A percentile compares a stretch with the other conserved stretches of the same genome.
These are phyloP conservation scores for Epizoanthus scotinus DNA, from an alignment of 92 coral and sea anemone genomes.

Conservation along the genomic window DNA sequence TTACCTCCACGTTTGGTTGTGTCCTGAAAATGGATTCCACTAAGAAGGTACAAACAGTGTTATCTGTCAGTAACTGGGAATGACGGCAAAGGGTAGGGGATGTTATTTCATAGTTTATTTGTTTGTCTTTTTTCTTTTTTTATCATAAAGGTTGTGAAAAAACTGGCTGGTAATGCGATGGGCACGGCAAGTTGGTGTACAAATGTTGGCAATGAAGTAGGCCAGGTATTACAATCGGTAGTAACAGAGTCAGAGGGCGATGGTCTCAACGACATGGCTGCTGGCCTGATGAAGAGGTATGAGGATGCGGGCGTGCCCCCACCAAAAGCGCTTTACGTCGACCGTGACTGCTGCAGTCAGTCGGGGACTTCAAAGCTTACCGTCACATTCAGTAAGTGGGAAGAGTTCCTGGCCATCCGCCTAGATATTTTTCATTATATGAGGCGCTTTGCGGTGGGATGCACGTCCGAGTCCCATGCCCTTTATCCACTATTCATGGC, in stretches of 20 bases:
- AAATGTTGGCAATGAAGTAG: neutral
- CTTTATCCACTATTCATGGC: too few relatives aligned
- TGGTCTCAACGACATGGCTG: slow-evolving; percentile 26
- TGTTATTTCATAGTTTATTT: neutral
- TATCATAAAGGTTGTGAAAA: neutral
- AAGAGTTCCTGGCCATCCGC: slow-evolving; percentile 21
- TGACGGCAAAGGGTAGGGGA: neutral
- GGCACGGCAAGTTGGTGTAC: neutral
- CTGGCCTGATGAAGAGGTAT: slow-evolving; percentile 11
- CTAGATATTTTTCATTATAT: slow-evolving; percentile 51
- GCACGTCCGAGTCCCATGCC: slow-evolving; percentile 45
- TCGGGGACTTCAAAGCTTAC: slow-evolving; percentile 29
- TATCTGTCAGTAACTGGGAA: neutral
- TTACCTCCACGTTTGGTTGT: neutral
- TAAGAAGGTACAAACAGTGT: neutral
- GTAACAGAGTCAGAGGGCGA: slow-evolving; percentile 26
- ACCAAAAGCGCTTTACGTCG: slow-evolving; percentile 39
- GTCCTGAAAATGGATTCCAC: slow-evolving; percentile 8
- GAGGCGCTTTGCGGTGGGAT: slow-evolving; percentile 39
- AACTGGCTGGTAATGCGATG: neutral
- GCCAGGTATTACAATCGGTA: neutral
- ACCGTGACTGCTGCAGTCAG: slow-evolving; percentile 50
- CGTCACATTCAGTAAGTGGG: slow-evolving; percentile 22
- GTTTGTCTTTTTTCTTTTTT: too few relatives aligned
- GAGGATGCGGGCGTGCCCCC: neutral